Evolutionary conservation across 2,113 vertebrate species (phyloP), one percentile per base, ranked within the genome.

Genomic region (Theropithecus gelada): DNA sequence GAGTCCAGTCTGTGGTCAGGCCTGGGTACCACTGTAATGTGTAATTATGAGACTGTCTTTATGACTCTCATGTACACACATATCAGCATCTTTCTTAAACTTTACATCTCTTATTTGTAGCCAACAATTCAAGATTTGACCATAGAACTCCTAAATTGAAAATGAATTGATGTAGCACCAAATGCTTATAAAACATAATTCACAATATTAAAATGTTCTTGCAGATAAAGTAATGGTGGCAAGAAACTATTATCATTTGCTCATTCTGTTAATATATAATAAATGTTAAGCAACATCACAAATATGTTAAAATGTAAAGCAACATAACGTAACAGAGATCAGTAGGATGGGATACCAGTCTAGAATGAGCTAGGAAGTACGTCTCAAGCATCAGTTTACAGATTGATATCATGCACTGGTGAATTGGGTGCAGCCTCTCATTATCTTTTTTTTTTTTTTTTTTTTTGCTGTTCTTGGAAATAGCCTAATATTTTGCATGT

Each of bases 161-260:
- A 81, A 35, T 50, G 20, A 12, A 50, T 59, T 25, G 27, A 17
- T 64, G 38, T 8, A 61, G 7, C n/a, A 83, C 57, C 48, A 75
- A 83, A 68, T 94, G 55, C 8, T 93, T 94, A 68, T 50, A 9
- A 95, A 73, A 85, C 92, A 96, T 61, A 97, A 68, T 78, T 70
- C 20, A 61, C n/a, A 57, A 12, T 25, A 59, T 79, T 80, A 70
- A 92, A 78, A 93, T 72, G 14, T 92, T 87, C 61, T 79, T 87
- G 4, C 30, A 95, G 20, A 64, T 64, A 25, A 89, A 94, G 13
- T 88, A 55, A 70, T 30, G 81, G 20, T 55, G 20, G 27, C 16
- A 88, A 81, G 64, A 78, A 86, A 89, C 16, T 22, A 55, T 59
- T 40, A 75, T 52, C 8, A 76, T 50, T 73, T 73, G 23, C n/a